Base-by-base conservation (phyloP, 2,113 vertebrate species). In the Syngnathus scovelli region DNA sequence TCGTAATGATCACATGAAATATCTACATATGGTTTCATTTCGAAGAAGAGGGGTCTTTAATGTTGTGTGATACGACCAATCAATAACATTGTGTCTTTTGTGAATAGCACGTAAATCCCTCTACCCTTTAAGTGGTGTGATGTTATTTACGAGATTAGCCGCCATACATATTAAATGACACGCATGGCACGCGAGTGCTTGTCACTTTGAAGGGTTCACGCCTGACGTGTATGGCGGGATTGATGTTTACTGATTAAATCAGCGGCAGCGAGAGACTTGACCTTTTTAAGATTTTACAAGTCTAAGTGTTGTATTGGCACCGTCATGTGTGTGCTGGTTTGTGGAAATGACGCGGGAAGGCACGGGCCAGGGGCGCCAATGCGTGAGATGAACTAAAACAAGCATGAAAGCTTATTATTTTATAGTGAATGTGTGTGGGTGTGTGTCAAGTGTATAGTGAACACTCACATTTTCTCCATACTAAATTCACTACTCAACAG, bases 171-270 rank as follows among this genome's bases (percentile, higher is more conserved):
- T 67, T 39, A 66, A 72, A 68, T 72, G 48, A 62, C 67, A 74
- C 21, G 8, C 9, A 1, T 62, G 69, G 21, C 2, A 52, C 36
- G 39, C 54, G 71, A 43, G n/a, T 39, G 13, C 75, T 39, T 41
- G 46, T 59, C 63, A 71, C 61, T 69, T 33, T 75, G 55, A 43
- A 69, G 74, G 52, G 62, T 75, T 15, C 1, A 2, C 33, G 61
- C 69, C 68, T 74, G 67, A 70, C 59, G 39, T 44, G 38, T 68
- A 62, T 51, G 44, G 7, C 11, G 13, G 55, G 67, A 76, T 74
- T 80, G 78, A 83, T 87, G 84, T 87, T 87, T 80, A 76, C 78
- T 38, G 82, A 87, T 86, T 82, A 79, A 66, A 87, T 86, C 80
- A 61, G 75, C 55, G 67, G 73, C 70, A 80, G 80, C 72, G n/a